These are phyloP conservation scores for Anthoptus insignis DNA, from an alignment of 2,888 invertebrate genomes.

Conservation along the genomic window DNA sequence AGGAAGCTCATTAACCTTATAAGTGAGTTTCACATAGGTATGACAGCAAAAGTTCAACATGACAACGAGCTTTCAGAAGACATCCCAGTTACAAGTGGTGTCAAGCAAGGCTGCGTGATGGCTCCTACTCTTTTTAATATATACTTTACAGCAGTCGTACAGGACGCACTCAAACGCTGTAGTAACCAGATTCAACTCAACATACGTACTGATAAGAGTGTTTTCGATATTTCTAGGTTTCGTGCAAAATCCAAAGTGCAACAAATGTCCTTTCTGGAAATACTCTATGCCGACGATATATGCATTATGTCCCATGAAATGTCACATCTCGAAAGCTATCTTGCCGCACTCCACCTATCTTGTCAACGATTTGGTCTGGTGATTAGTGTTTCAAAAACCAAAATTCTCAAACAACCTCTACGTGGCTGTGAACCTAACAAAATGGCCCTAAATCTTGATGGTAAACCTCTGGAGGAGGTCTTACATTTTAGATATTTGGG, in stretches of 20 bases:
- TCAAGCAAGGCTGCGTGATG: conserved; percentile 30
- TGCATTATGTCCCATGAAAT: too few relatives aligned
- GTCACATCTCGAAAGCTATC: too few relatives aligned
- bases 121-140: conserved; percentile 27
- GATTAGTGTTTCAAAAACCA: too few relatives aligned
- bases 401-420: too few relatives aligned
- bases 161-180: not conserved
- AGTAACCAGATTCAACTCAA: conserved; percentile 14
- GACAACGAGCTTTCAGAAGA: conserved; percentile 7
- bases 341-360: too few relatives aligned
- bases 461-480: not conserved
- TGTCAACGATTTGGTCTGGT: too few relatives aligned
- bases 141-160: not conserved
- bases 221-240: too few relatives aligned
- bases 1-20: conserved; percentile 6
- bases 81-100: conserved; percentile 20
- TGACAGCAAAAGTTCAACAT: not conserved
- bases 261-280: too few relatives aligned
- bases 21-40: conserved; percentile 14
- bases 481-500: not conserved
- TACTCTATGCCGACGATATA: too few relatives aligned
- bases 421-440: not conserved
- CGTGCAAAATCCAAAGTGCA: too few relatives aligned
- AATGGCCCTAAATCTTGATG: not conserved
- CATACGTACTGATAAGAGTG: conserved; percentile 22